Conservation (phyloP, 2,888 invertebrate genomes). For the Eupithecia subfuscata region DNA sequence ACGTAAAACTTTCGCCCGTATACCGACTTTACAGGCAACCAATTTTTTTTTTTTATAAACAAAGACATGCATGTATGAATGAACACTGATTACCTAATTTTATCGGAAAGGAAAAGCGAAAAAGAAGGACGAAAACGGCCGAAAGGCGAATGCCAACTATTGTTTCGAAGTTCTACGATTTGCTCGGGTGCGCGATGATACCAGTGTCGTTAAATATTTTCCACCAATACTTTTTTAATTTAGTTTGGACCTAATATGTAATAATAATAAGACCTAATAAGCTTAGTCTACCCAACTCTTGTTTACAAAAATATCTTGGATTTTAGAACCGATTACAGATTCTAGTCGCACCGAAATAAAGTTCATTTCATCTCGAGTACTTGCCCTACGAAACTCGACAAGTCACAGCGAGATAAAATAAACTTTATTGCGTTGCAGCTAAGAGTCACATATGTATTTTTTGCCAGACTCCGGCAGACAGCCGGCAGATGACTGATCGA, state of each 20-base stretch:
- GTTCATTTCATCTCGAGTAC: neutral
- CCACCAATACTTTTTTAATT: neutral
- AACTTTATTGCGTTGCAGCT: neutral
- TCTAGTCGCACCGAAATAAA: neutral
- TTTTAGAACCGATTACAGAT: neutral
- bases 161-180: neutral
- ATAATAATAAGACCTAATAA: neutral
- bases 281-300: neutral
- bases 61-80: too few species aligned
- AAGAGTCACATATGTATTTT: neutral
- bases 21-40: too few species aligned
- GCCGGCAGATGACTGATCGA: neutral
- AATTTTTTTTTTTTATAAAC: too few species aligned
- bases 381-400: neutral
- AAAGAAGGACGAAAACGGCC: neutral
- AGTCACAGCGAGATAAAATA: neutral
- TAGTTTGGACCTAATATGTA: too few species aligned
- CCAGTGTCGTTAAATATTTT: neutral
- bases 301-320: neutral
- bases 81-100: too few species aligned
- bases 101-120: too few species aligned
- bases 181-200: neutral
- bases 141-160: neutral
- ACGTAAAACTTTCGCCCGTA: too few species aligned
- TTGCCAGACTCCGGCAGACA: neutral